These are phyloP conservation scores for Rallus crepitans DNA, from an alignment of 2,797 vertebrate genomes.

Conservation along the genomic window DNA sequence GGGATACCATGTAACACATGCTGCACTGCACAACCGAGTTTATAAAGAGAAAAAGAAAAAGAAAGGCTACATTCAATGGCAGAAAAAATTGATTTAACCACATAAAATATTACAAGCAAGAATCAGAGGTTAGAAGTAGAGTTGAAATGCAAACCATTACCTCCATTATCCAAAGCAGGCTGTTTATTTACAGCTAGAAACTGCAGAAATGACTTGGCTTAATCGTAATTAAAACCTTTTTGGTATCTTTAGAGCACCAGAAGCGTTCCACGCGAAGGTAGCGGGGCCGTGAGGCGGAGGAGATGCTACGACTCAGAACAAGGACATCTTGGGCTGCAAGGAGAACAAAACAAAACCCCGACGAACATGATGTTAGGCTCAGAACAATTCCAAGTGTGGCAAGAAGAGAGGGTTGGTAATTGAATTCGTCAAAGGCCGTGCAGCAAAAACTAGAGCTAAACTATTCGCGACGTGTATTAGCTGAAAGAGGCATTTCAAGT, in stretches of 20 bases:
- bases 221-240: slow-evolving; percentile 69
- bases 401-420: slow-evolving; percentile 57
- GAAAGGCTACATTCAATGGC: slow-evolving; percentile 45
- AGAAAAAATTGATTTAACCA: slow-evolving; percentile 75
- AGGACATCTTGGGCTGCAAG: slow-evolving; percentile 11
- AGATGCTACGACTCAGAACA: not conserved
- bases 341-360: slow-evolving; percentile 47
- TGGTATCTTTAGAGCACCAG: slow-evolving; percentile 75
- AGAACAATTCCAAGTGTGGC: slow-evolving; percentile 14
- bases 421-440: slow-evolving; percentile 1
- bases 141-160: slow-evolving; percentile 68
- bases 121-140: slow-evolving; percentile 73
- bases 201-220: slow-evolving; percentile 51
- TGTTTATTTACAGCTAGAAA: slow-evolving; percentile 43
- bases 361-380: not conserved
- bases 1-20: not conserved
- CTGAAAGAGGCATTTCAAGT: not conserved
- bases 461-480: not conserved
- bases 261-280: slow-evolving; percentile 41
- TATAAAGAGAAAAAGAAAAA: not conserved
- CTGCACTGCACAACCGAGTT: slow-evolving; percentile 27
- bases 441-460: slow-evolving; percentile 33
- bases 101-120: slow-evolving; percentile 64
- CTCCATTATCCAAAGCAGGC: slow-evolving; percentile 68
- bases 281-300: not conserved